These are phyloP conservation scores for Salticus scenicus DNA, from an alignment of 2,888 invertebrate genomes.

Conservation along the genomic window DNA sequence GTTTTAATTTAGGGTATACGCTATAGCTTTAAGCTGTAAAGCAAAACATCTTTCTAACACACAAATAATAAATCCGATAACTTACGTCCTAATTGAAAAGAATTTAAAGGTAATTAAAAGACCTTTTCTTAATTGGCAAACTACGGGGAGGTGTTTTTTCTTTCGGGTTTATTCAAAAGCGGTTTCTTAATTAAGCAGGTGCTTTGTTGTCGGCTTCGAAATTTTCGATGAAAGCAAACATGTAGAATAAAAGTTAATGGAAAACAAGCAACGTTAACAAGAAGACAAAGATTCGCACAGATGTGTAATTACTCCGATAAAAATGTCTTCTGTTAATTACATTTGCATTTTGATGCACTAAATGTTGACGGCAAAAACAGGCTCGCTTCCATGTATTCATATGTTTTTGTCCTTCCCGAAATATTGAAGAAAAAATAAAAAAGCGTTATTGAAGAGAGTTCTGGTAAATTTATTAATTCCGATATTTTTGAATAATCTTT, in stretches of 20 bases:
- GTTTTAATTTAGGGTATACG: conserved; percentile 56
- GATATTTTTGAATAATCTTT: too few species aligned
- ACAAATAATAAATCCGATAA: conserved; percentile 53
- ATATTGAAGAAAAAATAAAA: neutral
- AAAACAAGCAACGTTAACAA: conserved; percentile 11
- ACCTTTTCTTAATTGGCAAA: conserved; percentile 55
- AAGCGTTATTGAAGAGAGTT: too few species aligned
- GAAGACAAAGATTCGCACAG: conserved; percentile 7
- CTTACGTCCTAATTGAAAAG: conserved; percentile 52
- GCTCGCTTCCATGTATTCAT: neutral
- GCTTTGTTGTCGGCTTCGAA: conserved; percentile 51
- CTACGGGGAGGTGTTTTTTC: conserved; percentile 31
- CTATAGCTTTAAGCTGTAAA: conserved; percentile 10
- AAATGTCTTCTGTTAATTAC: neutral
- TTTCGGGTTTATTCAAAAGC: conserved; percentile 23
- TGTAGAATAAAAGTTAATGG: conserved; percentile 27
- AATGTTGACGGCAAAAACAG: neutral
- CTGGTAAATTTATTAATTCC: too few species aligned
- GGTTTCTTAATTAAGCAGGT: conserved; percentile 50
- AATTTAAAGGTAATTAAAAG: conserved; percentile 66
- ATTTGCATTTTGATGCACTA: conserved; percentile 21
- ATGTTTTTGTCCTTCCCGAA: neutral
- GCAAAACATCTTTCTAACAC: neutral
- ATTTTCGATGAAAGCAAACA: conserved; percentile 25
- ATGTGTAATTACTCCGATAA: conserved; percentile 14